Evolutionary conservation across 2,888 invertebrate species (phyloP), one percentile per base, ranked within the genome.

Genomic region (Toxonevra muliebris): DNA sequence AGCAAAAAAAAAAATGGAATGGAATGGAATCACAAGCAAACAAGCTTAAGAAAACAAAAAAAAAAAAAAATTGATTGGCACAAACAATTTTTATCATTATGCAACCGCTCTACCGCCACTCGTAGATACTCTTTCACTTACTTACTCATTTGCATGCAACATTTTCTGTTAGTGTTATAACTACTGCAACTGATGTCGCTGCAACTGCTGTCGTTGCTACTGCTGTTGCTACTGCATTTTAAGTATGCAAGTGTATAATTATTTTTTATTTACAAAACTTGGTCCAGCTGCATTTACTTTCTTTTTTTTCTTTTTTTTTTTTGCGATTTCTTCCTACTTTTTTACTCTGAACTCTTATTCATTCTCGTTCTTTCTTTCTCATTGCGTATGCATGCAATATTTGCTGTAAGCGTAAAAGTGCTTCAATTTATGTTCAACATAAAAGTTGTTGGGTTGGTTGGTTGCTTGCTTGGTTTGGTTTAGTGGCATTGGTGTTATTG

Each of bases 251-350:
- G 45, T 42, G 20, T 53, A 68, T 65, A 70, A 67, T 70, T 68
- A 70, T 68, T 70, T 67, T 70, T 70, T 65, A 60, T 68, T 70
- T 68, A 41, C 62, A 61, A 54, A 68, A 65, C 50, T 70, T 68
- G 53, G 62, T 67, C 65, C 62, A 70, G 61, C 61, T 65, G 65
- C 52, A 64, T 1, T 9, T 11, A 57, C 57, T 42, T 42, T 42
- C 15, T 57, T 45, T 12, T 63, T n/a, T 40, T 20, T 43, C 42
- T 53, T 41, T 41, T 12, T 63, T n/a, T 40, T 20, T 43, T 40
- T 53, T 41, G 41, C 30, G 30, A 2, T 30, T 30, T 30, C 30
- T 7, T 30, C 7, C 7, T 30, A 30, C 30, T 30, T 30, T 30
- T 30, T 30, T 2, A 7, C 30, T 30, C 30, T 30, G n/a, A n/a